Base-by-base conservation (phyloP, 2,113 vertebrate species). In the Sapajus apella region DNA sequence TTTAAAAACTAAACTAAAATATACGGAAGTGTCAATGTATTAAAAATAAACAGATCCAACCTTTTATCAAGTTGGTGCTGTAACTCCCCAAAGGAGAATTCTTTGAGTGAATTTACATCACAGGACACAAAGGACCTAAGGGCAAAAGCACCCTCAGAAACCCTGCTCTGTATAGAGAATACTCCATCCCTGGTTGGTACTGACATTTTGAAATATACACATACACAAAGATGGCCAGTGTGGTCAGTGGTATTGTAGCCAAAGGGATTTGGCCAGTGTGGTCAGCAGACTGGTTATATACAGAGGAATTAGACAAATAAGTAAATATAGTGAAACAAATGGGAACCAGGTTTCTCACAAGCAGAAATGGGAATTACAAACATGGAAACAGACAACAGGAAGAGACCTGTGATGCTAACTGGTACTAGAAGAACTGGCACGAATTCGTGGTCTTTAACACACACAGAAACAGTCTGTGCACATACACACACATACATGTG, bases 321-420 rank as follows among this genome's bases (percentile, higher is more conserved):
- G 40, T 13, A 30, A 23, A 45, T 23, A n/a, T 0, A 14, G 9
- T 4, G 35, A 30, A 5, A 7, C 12, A 5, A 21, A 23, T 0
- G 3, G 43, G 8, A 32, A 66, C 27, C 16, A 17, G 13, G 40
- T 20, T 20, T 27, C 90, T 61, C 52, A 14, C 4, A 14, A 25
- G 21, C 21, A 50, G 43, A 64, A 21, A n/a, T 6, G 12, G 32
- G 40, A 45, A 55, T 40, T 12, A 68, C 52, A 73, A 55, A 92
- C 47, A 30, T 9, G 21, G 47, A 30, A 23, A 4, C 27, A 32
- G 37, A 43, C 35, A 2, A 10, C 20, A 47, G 20, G 52, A 47
- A 47, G 4, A 50, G 37, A 14, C 10, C 70, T n/a, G 25, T 14
- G 32, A 10, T 16, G 27, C 4, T 10, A 13, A 6, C 56, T 30